Evolutionary conservation across 2,113 vertebrate genomes (phyloP).

Genomic region (Tapirus terrestris): DNA sequence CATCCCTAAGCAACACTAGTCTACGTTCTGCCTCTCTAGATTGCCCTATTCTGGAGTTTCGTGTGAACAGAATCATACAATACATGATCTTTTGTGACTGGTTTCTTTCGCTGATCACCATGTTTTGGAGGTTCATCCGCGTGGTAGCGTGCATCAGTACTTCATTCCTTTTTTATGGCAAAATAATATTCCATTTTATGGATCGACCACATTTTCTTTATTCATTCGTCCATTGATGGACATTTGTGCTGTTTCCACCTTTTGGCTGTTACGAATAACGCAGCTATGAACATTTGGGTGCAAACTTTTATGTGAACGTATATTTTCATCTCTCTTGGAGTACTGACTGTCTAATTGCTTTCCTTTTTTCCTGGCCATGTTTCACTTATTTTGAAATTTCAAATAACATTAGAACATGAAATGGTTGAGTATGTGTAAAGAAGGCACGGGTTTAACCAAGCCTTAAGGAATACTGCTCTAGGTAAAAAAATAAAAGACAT

Average conservation of each 20-base stretch:
- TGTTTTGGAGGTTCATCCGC: not conserved
- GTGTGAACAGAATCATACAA: too few relatives aligned
- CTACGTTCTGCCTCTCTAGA: not conserved
- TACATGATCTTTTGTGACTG: rapidly evolving
- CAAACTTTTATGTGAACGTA: not conserved
- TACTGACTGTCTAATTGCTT: not conserved
- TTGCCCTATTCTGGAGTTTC: not conserved
- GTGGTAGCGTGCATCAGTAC: not conserved
- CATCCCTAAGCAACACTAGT: not conserved
- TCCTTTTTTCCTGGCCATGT: not conserved
- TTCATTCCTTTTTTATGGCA: not conserved
- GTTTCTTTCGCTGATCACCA: not conserved
- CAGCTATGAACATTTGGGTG: not conserved
- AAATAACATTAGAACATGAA: not conserved
- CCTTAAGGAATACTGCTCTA: not conserved
- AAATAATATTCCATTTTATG: not conserved
- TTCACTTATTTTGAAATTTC: not conserved
- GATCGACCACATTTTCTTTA: too few relatives aligned
- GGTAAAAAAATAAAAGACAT: not conserved
- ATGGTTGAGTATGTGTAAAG: not conserved
- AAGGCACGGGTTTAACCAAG: not conserved
- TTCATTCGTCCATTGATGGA: not conserved
- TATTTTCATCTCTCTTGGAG: not conserved
- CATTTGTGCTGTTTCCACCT: not conserved
- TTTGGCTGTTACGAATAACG: not conserved